phyloP scores from a whole-genome alignment of 37 sponge, comb jelly and placozoan species.

The Oopsacas minuta region DNA sequence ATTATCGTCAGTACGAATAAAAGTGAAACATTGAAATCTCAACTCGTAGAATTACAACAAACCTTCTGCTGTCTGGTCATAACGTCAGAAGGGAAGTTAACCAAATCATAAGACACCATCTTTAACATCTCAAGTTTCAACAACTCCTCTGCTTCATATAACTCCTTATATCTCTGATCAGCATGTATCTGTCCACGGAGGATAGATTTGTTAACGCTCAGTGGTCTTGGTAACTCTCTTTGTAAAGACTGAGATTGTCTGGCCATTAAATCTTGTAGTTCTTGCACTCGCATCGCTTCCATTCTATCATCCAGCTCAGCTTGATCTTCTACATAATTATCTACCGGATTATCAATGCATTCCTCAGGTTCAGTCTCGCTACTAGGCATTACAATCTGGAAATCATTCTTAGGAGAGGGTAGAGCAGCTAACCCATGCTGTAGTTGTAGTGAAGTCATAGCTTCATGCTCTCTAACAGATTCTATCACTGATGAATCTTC shows the following conservation, averaged over 20 bases:
- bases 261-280: not conserved
- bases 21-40: no score
- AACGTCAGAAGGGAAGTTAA: slow-evolving; percentile 47
- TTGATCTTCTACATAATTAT: slow-evolving; percentile 43
- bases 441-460: slow-evolving; percentile 18
- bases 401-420: slow-evolving; percentile 88
- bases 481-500: not conserved
- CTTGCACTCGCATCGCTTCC: not conserved
- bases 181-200: slow-evolving; percentile 50
- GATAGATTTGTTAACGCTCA: slow-evolving; percentile 60
- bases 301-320: slow-evolving; percentile 48
- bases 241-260: slow-evolving; percentile 67
- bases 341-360: slow-evolving; percentile 15
- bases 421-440: slow-evolving; percentile 56
- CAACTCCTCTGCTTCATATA: slow-evolving; percentile 83
- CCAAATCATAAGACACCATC: slow-evolving; percentile 67
- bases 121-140: slow-evolving; percentile 75
- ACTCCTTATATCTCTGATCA: slow-evolving; percentile 53
- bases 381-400: slow-evolving; percentile 86
- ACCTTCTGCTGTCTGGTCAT: not conserved
- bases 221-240: slow-evolving; percentile 64
- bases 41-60: not conserved
- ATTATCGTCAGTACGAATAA: no score
- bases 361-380: slow-evolving; percentile 26
- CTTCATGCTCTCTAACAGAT: not conserved